These are phyloP conservation scores for Papilio polyxenes DNA, from an alignment of 1,140 invertebrate genomes.

Conservation along the genomic window DNA sequence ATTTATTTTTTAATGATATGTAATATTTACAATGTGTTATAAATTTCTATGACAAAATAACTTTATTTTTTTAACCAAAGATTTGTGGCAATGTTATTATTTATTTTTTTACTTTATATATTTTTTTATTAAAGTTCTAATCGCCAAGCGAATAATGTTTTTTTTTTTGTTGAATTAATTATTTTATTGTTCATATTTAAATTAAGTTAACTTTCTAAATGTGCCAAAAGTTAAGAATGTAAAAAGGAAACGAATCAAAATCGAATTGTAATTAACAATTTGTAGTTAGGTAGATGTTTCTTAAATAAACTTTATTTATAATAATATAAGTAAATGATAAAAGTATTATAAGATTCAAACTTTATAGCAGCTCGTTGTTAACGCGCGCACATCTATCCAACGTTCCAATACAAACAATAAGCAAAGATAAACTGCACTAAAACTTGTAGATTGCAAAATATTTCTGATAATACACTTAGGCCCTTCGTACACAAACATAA, in stretches of 20 bases:
- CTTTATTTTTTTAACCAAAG: slow-evolving; percentile 17
- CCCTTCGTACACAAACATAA: too few species aligned
- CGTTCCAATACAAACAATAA: too few species aligned
- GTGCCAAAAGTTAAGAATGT: slow-evolving; percentile 60
- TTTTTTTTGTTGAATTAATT: background rate
- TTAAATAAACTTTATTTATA: slow-evolving; percentile 47
- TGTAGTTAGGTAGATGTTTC: slow-evolving; percentile 55
- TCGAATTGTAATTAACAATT: slow-evolving; percentile 53
- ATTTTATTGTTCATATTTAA: slow-evolving; percentile 21
- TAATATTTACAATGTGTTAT: slow-evolving; percentile 4
- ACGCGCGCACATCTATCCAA: too few species aligned
- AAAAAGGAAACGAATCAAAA: slow-evolving; percentile 46
- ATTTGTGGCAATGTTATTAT: background rate
- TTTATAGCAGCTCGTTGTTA: background rate
- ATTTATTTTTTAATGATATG: background rate
- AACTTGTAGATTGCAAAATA: too few species aligned
- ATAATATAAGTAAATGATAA: slow-evolving; percentile 35
- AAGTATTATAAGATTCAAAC: background rate
- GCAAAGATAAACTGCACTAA: too few species aligned
- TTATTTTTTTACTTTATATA: background rate
- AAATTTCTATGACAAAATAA: background rate
- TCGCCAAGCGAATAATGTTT: slow-evolving; percentile 12
- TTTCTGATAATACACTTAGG: too few species aligned
- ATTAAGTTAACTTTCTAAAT: slow-evolving; percentile 20
- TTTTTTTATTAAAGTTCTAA: background rate